Evolutionary conservation across 23 tunicate species (phyloP).

Genomic region (Oikopleura dioica): DNA sequence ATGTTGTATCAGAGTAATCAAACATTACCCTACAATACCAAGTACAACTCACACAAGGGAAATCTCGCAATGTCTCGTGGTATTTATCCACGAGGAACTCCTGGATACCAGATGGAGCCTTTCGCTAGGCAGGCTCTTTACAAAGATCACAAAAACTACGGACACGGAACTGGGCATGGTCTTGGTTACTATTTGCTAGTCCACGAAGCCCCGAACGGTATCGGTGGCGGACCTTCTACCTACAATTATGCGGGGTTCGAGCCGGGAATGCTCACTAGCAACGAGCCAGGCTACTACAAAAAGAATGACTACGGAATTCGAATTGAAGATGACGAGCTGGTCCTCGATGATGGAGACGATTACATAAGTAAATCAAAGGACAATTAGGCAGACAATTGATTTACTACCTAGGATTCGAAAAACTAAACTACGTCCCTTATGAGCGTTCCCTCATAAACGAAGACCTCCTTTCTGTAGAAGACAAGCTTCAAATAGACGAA

Average conservation of each 20-base stretch:
- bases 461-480: neutral
- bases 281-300: conserved; percentile 3
- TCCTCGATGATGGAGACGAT: neutral
- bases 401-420: neutral
- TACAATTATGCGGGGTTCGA: neutral
- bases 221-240: neutral
- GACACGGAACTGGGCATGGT: conserved; percentile 10
- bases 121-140: neutral
- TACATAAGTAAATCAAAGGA: neutral
- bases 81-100: neutral
- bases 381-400: neutral
- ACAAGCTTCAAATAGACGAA: neutral
- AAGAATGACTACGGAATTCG: neutral
- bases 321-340: neutral
- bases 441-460: neutral
- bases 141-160: neutral
- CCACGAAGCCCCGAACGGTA: conserved; percentile 2
- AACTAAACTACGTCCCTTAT: neutral
- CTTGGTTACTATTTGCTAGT: neutral
- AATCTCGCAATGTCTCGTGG: neutral
- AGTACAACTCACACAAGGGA: no score
- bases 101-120: conserved; percentile 2
- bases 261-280: neutral
- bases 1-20: no score
- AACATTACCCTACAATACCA: no score